Conservation (phyloP, 2,888 invertebrate species). For the Harpagoxenus sublaevis region DNA sequence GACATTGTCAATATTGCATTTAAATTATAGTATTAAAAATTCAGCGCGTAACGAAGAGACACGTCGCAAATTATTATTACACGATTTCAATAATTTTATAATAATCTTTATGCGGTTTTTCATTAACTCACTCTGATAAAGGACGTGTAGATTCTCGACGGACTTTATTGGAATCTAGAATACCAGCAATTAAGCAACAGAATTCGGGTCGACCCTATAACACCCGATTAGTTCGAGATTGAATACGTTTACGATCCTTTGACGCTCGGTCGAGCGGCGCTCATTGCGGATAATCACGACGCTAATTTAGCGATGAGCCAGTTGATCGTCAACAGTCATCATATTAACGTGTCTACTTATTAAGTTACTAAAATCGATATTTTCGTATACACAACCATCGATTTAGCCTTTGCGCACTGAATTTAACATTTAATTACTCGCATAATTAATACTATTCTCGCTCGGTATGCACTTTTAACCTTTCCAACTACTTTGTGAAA, state of each 20-base stretch:
- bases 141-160: neutral
- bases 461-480: neutral
- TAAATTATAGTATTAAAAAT: neutral
- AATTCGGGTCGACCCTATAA: conserved; percentile 34
- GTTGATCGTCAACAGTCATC: conserved; percentile 54
- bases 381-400: neutral
- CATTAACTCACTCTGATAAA: neutral
- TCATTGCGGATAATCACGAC: conserved; percentile 71
- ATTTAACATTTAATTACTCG: conserved; percentile 7
- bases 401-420: neutral
- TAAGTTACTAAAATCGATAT: conserved; percentile 23
- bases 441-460: neutral
- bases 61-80: neutral
- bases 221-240: conserved; percentile 50
- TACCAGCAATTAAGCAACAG: conserved; percentile 47
- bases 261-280: conserved; percentile 64
- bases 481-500: neutral
- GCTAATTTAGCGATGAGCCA: conserved; percentile 76
- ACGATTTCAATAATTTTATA: neutral
- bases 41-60: neutral
- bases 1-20: neutral
- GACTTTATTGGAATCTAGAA: conserved; percentile 33
- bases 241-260: conserved; percentile 60
- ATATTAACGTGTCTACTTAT: conserved; percentile 33
- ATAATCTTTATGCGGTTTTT: conserved; percentile 8